A percentile compares a stretch with the other conserved stretches of the same genome.
These are phyloP conservation scores for Lypha dubia DNA, from an alignment of 2,888 invertebrate species.

Conservation along the genomic window DNA sequence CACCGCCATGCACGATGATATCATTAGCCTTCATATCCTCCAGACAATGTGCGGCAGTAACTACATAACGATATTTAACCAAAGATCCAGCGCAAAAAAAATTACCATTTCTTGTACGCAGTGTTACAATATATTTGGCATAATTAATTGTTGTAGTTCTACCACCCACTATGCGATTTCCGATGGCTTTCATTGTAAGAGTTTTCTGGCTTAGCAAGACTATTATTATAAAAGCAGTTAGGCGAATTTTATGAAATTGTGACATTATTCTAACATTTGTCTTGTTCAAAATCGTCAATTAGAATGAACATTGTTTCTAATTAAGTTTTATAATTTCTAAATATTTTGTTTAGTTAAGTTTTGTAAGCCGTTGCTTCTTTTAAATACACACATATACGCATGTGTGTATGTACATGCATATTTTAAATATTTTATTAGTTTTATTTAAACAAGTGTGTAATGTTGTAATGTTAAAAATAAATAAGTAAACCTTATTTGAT, in stretches of 20 bases:
- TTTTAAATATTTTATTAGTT: background rate
- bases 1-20: background rate
- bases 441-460: conserved; percentile 5
- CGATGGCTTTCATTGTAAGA: no score
- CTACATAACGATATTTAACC: background rate
- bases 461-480: background rate
- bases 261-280: conserved; percentile 4
- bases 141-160: background rate
- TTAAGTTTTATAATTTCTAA: background rate
- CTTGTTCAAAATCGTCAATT: background rate
- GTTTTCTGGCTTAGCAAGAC: background rate
- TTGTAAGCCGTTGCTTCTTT: background rate
- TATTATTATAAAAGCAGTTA: background rate
- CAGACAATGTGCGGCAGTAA: conserved; percentile 5
- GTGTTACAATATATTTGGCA: conserved; percentile 6
- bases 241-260: background rate
- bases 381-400: no score
- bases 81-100: conserved; percentile 2
- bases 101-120: background rate
- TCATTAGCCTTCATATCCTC: background rate
- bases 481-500: background rate
- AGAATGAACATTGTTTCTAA: background rate
- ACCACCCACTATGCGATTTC: conserved; percentile 8
- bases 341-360: background rate
- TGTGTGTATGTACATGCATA: no score